Base-by-base conservation (phyloP, 1,140 invertebrate genomes). In the Sesamia nonagrioides region DNA sequence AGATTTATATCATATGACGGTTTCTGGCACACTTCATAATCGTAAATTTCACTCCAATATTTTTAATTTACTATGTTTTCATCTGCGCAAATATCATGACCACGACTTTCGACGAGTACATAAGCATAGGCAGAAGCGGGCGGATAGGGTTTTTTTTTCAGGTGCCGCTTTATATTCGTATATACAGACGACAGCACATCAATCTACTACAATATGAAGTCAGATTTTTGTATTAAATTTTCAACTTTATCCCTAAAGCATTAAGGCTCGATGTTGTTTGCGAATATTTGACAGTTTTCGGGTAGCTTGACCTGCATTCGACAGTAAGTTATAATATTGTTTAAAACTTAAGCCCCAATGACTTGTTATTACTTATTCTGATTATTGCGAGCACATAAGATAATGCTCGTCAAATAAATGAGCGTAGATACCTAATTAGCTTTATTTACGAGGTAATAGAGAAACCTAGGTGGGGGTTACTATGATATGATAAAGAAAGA, bases 11-110 rank as follows among this genome's bases (percentile, higher is more conserved):
- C 27, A 21, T 68, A 15, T 27, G 63, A 68, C 27, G 8, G 6
- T n/a, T 71, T 52, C 27, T n/a, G 27, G 48, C 27, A 71, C 35
- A 71, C 66, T 50, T 69, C 13, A 15, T 15, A 69, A 50, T 69
- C 42, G 17, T 66, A 58, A 42, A 4, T 5, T 1, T 37, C 11
- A 40, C 37, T 37, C 13, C 21, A 2, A 37, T 0, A n/a, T 37
- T n/a, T 17, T 15, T 60, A 17, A 33, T 37, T 37, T 7, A 58
- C 15, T 37, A 9, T 0, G 15, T 50, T n/a, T 13, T 1, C 45
- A 58, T 58, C 27, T 58, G 21, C 27, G 21, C 27, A 33, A 33
- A 15, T 8, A 56, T 56, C 37, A 5, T 40, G 2, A 3, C 27
- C 27, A 27, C 27, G 27, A 27, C 27, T 3, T 27, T 27, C 27